A percentile compares a stretch with the other conserved stretches of the same genome.
phyloP scores from a whole-genome alignment of 1,140 invertebrate species.

The Bombyx mandarina region DNA sequence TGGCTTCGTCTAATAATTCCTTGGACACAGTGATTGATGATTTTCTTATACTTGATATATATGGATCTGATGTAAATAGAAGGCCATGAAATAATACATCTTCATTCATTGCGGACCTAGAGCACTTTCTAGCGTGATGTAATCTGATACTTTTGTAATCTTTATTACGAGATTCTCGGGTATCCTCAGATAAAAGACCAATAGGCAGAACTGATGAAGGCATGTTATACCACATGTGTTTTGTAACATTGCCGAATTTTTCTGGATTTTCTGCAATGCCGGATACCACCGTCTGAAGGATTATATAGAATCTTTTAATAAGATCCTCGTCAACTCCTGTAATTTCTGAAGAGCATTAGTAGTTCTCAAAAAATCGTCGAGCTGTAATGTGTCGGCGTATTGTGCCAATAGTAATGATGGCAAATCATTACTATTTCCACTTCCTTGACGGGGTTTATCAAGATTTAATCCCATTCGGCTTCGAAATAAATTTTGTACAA shows the following conservation, averaged over 20 bases:
- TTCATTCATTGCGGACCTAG: conserved; percentile 15
- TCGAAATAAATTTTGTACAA: conserved; percentile 14
- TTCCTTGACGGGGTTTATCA: conserved; percentile 12
- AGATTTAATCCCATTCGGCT: conserved; percentile 10
- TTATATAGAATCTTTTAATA: conserved; percentile 15
- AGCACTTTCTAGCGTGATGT: conserved; percentile 12
- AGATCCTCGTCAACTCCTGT: conserved; percentile 17
- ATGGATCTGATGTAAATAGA: conserved; percentile 17
- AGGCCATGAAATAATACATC: conserved; percentile 15
- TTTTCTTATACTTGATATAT: conserved; percentile 14
- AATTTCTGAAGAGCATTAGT: conserved; percentile 14
- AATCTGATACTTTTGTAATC: conserved; percentile 12
- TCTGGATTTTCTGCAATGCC: conserved; percentile 14
- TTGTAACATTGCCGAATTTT: conserved; percentile 12
- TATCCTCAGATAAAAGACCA: conserved; percentile 15
- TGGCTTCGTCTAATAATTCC: not conserved
- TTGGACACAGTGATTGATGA: not conserved
- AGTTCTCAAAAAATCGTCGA: conserved; percentile 16
- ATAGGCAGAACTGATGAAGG: conserved; percentile 15
- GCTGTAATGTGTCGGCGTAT: not conserved
- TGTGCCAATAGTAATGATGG: conserved; percentile 5
- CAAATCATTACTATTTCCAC: conserved; percentile 17
- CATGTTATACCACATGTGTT: conserved; percentile 18
- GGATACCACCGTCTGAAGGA: conserved; percentile 16
- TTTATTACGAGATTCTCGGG: conserved; percentile 13